Evolutionary conservation across 2,888 invertebrate species (phyloP).

Genomic region (Peribatodes rhomboidaria): DNA sequence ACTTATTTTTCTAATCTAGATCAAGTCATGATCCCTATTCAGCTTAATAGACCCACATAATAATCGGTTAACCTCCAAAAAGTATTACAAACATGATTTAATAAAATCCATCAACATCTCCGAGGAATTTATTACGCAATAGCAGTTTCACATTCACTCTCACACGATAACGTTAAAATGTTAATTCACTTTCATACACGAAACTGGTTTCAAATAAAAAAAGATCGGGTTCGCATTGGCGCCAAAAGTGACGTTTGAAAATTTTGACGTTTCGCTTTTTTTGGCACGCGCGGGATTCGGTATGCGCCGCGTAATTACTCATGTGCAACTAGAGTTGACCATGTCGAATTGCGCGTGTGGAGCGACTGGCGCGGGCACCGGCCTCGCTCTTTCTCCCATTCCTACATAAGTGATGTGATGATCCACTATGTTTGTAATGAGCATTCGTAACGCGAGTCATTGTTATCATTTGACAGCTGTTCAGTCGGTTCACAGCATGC

Average conservation of each 20-base stretch:
- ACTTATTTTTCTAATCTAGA: conserved; percentile 27
- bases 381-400: conserved; percentile 84
- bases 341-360: conserved; percentile 83
- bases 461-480: conserved; percentile 66
- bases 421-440: conserved; percentile 71
- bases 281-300: conserved; percentile 44
- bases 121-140: conserved; percentile 74
- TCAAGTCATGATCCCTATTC: conserved; percentile 39
- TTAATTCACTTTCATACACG: conserved; percentile 81
- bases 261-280: conserved; percentile 59
- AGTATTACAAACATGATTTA: conserved; percentile 52
- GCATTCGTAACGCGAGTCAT: conserved; percentile 60
- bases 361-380: conserved; percentile 79
- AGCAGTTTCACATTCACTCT: conserved; percentile 81
- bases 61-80: conserved; percentile 47
- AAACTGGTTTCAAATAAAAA: conserved; percentile 68
- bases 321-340: conserved; percentile 75
- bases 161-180: conserved; percentile 71
- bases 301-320: conserved; percentile 63
- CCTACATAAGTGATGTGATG: conserved; percentile 75
- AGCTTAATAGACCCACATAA: conserved; percentile 40
- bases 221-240: conserved; percentile 47
- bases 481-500: conserved; percentile 57
- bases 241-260: conserved; percentile 53
- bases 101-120: conserved; percentile 64